Evolutionary conservation across 2,888 invertebrate species (phyloP).

Genomic region (Lithophane semibrunnea): DNA sequence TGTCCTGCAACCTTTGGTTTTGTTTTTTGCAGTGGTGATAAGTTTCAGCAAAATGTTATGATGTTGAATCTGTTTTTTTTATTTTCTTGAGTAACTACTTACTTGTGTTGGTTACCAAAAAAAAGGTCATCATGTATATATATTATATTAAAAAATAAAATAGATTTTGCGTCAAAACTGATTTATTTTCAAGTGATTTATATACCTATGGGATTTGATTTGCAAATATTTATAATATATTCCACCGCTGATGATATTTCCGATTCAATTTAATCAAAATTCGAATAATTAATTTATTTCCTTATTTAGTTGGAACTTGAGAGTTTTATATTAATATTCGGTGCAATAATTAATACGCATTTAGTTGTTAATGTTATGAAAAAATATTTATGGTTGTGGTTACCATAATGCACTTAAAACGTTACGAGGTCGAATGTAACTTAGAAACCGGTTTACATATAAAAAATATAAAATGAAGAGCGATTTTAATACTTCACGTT

Average conservation of each 20-base stretch:
- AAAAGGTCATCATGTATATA: slow-evolving; percentile 9
- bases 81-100: too few species aligned
- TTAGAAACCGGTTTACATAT: slow-evolving; percentile 10
- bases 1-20: background rate
- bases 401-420: background rate
- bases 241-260: too few species aligned
- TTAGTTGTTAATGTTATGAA: slow-evolving; percentile 8
- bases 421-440: slow-evolving; percentile 31
- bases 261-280: too few species aligned
- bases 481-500: slow-evolving; percentile 6
- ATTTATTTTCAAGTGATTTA: too few species aligned
- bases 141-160: too few species aligned
- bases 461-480: background rate
- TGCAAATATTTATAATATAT: too few species aligned
- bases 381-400: background rate
- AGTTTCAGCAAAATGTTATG: background rate
- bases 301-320: background rate
- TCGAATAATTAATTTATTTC: too few species aligned
- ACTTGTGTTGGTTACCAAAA: background rate
- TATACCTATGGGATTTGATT: too few species aligned
- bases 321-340: background rate
- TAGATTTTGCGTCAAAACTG: too few species aligned
- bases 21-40: background rate
- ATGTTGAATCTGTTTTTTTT: background rate
- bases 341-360: background rate